Evolutionary conservation across 92 coral and sea anemone genomes (phyloP).

Genomic region (Heliopora coerulea): DNA sequence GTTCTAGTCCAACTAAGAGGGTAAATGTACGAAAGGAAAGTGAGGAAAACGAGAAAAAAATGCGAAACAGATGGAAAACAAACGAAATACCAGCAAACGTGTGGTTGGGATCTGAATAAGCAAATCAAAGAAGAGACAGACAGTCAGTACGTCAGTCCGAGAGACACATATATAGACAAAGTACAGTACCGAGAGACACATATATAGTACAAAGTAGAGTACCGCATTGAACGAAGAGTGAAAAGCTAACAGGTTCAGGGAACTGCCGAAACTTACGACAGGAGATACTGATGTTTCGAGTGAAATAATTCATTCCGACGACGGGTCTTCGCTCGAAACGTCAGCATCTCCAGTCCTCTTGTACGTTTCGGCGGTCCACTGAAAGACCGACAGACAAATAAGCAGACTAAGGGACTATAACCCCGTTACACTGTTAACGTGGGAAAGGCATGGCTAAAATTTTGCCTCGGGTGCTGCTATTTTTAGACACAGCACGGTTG

Average conservation of each 20-base stretch:
- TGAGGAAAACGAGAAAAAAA: background rate
- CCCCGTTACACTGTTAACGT: background rate
- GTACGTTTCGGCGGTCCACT: too few species aligned
- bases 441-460: too few species aligned
- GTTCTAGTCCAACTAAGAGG: background rate
- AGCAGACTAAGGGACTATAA: background rate
- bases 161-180: background rate
- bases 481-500: too few species aligned
- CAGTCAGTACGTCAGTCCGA: background rate
- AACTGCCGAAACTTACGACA: too few species aligned
- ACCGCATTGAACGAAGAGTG: too few species aligned
- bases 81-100: background rate
- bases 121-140: background rate
- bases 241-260: too few species aligned
- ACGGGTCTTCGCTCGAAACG: too few species aligned
- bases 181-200: background rate
- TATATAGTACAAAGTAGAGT: background rate
- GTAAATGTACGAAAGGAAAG: background rate
- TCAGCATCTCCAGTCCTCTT: too few species aligned
- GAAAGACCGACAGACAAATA: background rate
- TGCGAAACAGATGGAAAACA: background rate
- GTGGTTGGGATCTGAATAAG: background rate
- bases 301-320: too few species aligned
- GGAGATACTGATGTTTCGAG: too few species aligned
- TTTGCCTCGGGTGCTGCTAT: too few species aligned